Conservation (phyloP, 53 echinoderm and acorn worm species). For the Astropecten irregularis region DNA sequence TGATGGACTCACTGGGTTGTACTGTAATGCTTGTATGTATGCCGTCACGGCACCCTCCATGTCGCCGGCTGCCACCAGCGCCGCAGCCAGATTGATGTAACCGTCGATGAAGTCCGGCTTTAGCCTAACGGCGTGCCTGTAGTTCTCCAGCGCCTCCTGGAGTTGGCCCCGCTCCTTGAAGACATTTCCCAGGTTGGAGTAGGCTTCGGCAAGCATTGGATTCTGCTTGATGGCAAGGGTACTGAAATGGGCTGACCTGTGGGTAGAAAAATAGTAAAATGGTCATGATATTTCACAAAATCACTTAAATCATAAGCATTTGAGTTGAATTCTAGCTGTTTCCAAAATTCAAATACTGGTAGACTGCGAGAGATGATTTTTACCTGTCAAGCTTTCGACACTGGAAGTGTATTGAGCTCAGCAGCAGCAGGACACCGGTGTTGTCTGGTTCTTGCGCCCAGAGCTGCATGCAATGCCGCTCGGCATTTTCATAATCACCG, state of each 20-base stretch:
- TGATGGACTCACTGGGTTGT: slow-evolving; percentile 96
- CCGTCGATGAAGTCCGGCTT: slow-evolving; percentile 99
- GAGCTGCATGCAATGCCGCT: slow-evolving; percentile 97
- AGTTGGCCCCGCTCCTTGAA: slow-evolving; percentile 98
- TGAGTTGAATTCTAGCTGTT: too few relatives aligned
- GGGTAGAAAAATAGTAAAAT: too few relatives aligned
- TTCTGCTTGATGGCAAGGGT: slow-evolving; percentile 98
- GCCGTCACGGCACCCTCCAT: slow-evolving; percentile 99
- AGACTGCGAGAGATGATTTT: too few relatives aligned
- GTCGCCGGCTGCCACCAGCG: slow-evolving; percentile 96
- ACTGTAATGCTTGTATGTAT: slow-evolving; percentile 91
- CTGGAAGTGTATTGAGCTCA: slow-evolving; percentile 98
- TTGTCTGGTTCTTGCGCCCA: slow-evolving; percentile 99
- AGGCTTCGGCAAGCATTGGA: slow-evolving; percentile 95
- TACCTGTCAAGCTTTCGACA: slow-evolving; percentile 95
- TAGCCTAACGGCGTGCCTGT: slow-evolving; percentile 95
- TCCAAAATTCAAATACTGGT: too few relatives aligned
- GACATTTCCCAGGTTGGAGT: slow-evolving; percentile 96
- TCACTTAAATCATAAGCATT: too few relatives aligned
- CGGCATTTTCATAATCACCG: slow-evolving; percentile 96
- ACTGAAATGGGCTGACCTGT: slow-evolving; percentile 97
- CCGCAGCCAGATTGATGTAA: slow-evolving; percentile 98
- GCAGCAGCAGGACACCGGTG: slow-evolving; percentile 85
- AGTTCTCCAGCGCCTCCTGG: slow-evolving; percentile 96
- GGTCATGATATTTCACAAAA: too few relatives aligned